Evolutionary conservation across 2,797 vertebrate species (phyloP), one percentile per base, ranked within the genome.

Genomic region (Dromococcyx pavoninus): DNA sequence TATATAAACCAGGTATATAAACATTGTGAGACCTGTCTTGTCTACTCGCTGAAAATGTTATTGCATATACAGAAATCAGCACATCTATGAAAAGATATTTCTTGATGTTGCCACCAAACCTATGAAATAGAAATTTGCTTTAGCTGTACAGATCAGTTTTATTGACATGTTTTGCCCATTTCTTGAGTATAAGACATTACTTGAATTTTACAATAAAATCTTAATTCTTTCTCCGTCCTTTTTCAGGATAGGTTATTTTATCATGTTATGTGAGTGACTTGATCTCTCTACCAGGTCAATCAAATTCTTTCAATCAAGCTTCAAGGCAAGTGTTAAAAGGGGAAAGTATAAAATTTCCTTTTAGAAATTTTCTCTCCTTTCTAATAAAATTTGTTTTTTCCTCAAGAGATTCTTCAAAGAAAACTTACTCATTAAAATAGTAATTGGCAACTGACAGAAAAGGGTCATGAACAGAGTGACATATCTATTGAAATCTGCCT

Each of bases 391-490:
- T 70, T 86, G 5, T 18, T 73, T 5, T 79, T 91, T 93, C n/a
- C 77, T 96, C 39, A 50, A 73, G 67, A 86, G 64, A 16, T 46
- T 70, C 10, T 28, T 54, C 2, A 4, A 92, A 54, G 44, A 93
- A 81, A 90, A 82, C 18, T 67, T 75, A 17, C 13, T 94, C 17
- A 77, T 94, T 94, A 94, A 81, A 89, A 58, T 79, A 87, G 62
- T 93, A 84, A 91, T 69, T 71, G 33, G 70, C 84, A 86, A 32
- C 11, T 73, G 57, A 73, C 12, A 86, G 19, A 60, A 85, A 80
- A 66, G 7, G 13, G 19, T 57, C 41, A 54, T 23, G 58, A 86
- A 39, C 16, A 44, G 43, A 66, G 48, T 53, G 43, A 81, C 17
- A 10, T 28, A 37, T 71, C 39, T 77, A 43, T 67, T 74, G 56